Evolutionary conservation across 2,113 vertebrate species (phyloP).

Genomic region (Gymnarchus niloticus): DNA sequence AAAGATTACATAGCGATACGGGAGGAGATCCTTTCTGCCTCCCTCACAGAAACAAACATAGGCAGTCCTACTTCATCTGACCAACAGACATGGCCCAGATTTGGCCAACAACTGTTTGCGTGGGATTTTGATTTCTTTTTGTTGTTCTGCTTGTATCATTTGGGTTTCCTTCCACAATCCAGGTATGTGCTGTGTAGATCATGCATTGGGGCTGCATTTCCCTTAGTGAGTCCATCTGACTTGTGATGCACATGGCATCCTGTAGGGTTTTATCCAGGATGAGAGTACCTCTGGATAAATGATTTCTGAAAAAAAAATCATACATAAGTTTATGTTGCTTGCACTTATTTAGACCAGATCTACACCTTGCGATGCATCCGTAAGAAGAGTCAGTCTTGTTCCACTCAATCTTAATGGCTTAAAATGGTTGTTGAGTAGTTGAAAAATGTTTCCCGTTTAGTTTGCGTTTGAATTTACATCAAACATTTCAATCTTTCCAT

Average conservation of each 20-base stretch:
- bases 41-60: too few species aligned
- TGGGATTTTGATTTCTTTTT: background rate
- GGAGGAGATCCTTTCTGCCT: background rate
- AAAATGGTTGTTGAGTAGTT: too few species aligned
- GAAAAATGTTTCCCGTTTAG: too few species aligned
- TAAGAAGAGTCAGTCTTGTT: too few species aligned
- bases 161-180: background rate
- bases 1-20: background rate
- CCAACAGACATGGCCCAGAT: background rate
- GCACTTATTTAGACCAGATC: background rate
- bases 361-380: background rate
- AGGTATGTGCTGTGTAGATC: background rate
- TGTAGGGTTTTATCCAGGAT: background rate
- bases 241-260: background rate
- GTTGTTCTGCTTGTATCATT: background rate
- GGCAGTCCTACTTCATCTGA: background rate
- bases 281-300: background rate
- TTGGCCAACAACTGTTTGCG: background rate
- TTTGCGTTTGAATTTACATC: too few species aligned
- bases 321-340: background rate
- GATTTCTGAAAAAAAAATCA: background rate
- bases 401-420: too few species aligned
- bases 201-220: background rate
- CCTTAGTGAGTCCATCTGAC: background rate
- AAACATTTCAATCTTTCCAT: too few species aligned